These are phyloP conservation scores for Drosophila cardini DNA, from an alignment of 1,140 invertebrate species.

Conservation along the genomic window DNA sequence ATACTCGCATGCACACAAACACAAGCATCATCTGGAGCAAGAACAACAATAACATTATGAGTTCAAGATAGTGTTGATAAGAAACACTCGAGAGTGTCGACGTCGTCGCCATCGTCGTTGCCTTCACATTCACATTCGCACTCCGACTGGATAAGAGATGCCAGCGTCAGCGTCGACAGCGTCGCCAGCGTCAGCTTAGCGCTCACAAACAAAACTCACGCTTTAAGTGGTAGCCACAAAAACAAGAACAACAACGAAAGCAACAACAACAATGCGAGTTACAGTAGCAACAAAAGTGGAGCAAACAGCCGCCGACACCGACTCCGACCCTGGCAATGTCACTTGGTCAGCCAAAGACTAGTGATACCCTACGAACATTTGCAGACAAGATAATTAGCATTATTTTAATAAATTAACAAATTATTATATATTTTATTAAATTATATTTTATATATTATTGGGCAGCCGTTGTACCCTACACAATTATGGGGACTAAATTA, in stretches of 20 bases:
- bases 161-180: conserved; percentile 5
- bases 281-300: conserved; percentile 31
- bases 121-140: conserved; percentile 21
- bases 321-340: conserved; percentile 28
- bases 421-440: no score
- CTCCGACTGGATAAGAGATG: conserved; percentile 55
- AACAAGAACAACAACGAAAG: neutral
- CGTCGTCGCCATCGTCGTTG: conserved; percentile 6
- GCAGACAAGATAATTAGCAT: neutral
- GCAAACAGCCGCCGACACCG: conserved; percentile 24
- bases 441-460: no score
- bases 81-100: conserved; percentile 49
- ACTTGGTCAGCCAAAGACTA: conserved; percentile 14
- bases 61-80: conserved; percentile 65
- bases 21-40: conserved; percentile 14
- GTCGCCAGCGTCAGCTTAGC: conserved; percentile 35
- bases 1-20: neutral
- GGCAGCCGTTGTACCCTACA: no score
- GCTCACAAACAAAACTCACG: conserved; percentile 58
- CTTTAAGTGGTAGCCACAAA: conserved; percentile 53
- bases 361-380: conserved; percentile 29
- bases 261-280: conserved; percentile 8
- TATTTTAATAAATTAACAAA: no score
- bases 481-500: no score
- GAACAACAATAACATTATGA: conserved; percentile 17